Percentiles rank a stretch among this genome's conserved stretches.
phyloP scores from a whole-genome alignment of 2,888 invertebrate genomes.

The Orthonychiurus folsomi region DNA sequence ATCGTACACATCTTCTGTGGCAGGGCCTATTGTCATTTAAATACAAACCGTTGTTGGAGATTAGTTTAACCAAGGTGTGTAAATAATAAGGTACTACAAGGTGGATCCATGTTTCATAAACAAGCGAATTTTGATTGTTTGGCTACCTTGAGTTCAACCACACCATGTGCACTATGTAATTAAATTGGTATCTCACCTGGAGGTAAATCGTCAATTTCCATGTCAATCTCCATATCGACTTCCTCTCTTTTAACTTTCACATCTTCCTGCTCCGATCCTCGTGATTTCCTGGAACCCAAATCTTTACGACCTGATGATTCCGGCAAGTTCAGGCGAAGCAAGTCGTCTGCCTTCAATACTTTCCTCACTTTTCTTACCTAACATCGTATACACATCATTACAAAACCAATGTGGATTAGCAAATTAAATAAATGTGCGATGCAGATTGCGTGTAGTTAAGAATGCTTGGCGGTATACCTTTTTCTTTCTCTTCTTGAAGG shows the following conservation, averaged over 20 bases:
- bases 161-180: no score
- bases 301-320: constrained; percentile 11
- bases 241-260: constrained; percentile 49
- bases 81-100: no score
- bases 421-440: no score
- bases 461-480: no score
- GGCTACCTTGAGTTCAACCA: no score
- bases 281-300: constrained; percentile 11
- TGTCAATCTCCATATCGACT: constrained; percentile 48
- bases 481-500: constrained; percentile 80
- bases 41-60: no score
- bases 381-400: constrained; percentile 20
- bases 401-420: no score
- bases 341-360: constrained; percentile 62
- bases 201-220: constrained; percentile 57
- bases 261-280: constrained; percentile 2
- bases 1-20: constrained; percentile 46
- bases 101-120: no score
- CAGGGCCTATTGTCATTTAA: constrained; percentile 19
- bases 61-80: no score
- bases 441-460: no score
- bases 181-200: constrained; percentile 23
- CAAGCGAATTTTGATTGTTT: no score
- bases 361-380: constrained; percentile 57
- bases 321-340: constrained; percentile 46